Evolutionary conservation across 2,113 vertebrate genomes (phyloP).

Genomic region (Psilopogon haemacephalus): DNA sequence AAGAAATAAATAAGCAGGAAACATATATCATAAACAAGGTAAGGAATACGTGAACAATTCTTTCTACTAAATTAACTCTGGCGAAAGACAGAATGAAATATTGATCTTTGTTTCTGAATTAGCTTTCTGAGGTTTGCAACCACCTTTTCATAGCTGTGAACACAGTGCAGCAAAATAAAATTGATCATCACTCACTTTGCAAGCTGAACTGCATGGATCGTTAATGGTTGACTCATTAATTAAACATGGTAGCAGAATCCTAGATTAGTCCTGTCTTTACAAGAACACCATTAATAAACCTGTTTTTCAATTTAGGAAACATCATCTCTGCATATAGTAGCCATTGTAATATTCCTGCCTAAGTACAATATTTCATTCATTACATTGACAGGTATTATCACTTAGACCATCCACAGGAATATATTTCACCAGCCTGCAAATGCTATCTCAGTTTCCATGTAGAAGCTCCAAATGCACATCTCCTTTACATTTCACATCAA

Average conservation of each 20-base stretch:
- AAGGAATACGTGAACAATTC: neutral
- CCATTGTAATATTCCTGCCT: conserved; percentile 4
- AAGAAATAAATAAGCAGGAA: neutral
- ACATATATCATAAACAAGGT: neutral
- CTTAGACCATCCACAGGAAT: neutral
- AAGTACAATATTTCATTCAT: conserved; percentile 41
- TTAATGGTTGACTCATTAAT: conserved; percentile 63
- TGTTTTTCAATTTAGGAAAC: conserved; percentile 63
- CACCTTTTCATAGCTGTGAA: conserved; percentile 33
- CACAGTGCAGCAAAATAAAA: conserved; percentile 9
- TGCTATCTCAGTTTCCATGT: neutral
- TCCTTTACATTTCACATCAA: neutral
- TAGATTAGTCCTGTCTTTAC: conserved; percentile 43
- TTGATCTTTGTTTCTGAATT: conserved; percentile 28
- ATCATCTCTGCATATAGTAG: conserved; percentile 5
- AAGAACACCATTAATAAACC: conserved; percentile 55
- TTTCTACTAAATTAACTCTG: neutral
- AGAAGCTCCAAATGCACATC: neutral
- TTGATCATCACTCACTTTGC: conserved; percentile 48
- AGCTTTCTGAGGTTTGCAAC: conserved; percentile 39
- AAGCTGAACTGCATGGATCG: conserved; percentile 38
- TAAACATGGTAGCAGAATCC: conserved; percentile 63
- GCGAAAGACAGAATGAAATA: conserved; percentile 61
- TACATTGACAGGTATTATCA: neutral
- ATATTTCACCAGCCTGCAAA: conserved; percentile 15